Evolutionary conservation across 2,113 vertebrate species (phyloP), one percentile per base, ranked within the genome.

Genomic region (Corydoras sp.): DNA sequence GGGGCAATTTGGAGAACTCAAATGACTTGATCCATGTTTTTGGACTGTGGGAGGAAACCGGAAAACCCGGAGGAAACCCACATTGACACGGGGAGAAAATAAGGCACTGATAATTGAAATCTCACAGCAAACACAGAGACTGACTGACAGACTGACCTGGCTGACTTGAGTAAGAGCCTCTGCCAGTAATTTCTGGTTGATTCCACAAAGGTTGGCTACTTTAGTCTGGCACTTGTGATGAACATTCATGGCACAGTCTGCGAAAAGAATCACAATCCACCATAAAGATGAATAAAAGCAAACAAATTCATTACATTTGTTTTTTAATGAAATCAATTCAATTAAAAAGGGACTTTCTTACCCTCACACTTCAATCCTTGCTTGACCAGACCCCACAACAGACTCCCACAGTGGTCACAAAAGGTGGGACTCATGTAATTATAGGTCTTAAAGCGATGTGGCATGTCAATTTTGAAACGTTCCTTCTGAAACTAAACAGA

Each of bases 361-460:
- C 97, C 97, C 89, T 97, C 95, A 85, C 97, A 99, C 79, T 99
- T 98, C 11, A 97, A 89, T 7, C 97, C 97, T 74, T 99, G 97
- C 74, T 81, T 95, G 81, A 93, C 92, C 60, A 99, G 87, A 51
- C 97, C 97, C 97, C 97, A 99, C 58, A 99, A 91, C 81, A 99
- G 85, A 78, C 95, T 99, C 76, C 97, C 97, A 0, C 97, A 99
- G 86, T 99, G 97, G 84, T 99, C 97, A 5, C 97, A 99, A 91
- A 99, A 99, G 2, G 93, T 99, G 9, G 96, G 97, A 84, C 96
- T 95, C 91, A 92, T 98, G 85, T 99, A 99, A 88, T 95, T 99
- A 84, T 99, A 82, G 63, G 75, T 82, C 78, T 92, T 95, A 88
- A 99, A 97, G 75, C 97, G 92, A 77, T 99, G 97, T 0, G 97